Evolutionary conservation across 2,113 vertebrate species (phyloP).

Genomic region (Stictonetta naevosa): DNA sequence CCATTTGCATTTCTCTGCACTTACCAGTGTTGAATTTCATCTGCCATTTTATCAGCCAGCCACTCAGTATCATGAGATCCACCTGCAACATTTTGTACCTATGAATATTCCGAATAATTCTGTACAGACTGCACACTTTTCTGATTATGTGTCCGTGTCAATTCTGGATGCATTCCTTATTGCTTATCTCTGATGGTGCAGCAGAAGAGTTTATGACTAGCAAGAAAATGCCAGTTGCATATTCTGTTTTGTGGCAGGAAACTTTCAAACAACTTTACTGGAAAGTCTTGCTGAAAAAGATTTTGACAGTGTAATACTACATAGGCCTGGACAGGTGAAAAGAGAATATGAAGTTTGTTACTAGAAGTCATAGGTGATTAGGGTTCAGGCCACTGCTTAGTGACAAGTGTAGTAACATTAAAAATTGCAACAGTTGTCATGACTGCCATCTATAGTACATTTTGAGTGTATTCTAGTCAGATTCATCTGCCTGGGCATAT

Average conservation of each 20-base stretch:
- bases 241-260: neutral
- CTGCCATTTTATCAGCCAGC: neutral
- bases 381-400: neutral
- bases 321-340: fast-evolving
- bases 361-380: neutral
- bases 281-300: neutral
- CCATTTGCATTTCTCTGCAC: neutral
- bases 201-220: neutral
- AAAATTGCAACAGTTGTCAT: neutral
- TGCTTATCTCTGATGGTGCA: neutral
- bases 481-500: neutral
- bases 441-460: neutral
- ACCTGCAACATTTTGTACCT: neutral
- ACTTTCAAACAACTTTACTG: neutral
- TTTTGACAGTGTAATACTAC: neutral
- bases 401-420: neutral
- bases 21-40: neutral
- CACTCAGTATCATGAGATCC: neutral
- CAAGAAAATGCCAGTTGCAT: neutral
- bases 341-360: neutral
- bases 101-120: neutral
- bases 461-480: neutral
- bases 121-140: neutral
- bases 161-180: neutral
- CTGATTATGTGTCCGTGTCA: neutral